A percentile compares a stretch with the other conserved stretches of the same genome.
Conservation (phyloP, 37 sponge, comb jelly and placozoan species). For the Mnemiopsis leidyi region DNA sequence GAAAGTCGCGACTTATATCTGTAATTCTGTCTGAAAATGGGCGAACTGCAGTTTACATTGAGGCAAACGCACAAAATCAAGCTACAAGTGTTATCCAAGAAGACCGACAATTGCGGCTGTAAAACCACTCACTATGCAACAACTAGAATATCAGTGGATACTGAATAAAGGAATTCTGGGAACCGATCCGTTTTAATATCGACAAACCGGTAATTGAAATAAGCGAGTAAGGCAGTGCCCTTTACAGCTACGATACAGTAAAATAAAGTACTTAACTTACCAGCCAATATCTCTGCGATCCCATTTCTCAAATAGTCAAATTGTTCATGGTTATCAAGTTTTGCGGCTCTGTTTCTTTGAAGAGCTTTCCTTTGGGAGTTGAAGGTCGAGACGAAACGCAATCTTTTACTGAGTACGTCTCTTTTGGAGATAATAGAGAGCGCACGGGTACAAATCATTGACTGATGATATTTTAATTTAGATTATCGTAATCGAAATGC, state of each 20-base stretch:
- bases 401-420: background rate
- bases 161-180: too few relatives aligned
- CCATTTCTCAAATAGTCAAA: constrained; percentile 29
- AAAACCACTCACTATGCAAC: too few relatives aligned
- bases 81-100: too few relatives aligned
- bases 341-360: constrained; percentile 16
- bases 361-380: constrained; percentile 1
- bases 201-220: too few relatives aligned
- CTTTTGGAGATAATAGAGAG: background rate
- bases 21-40: constrained; percentile 3
- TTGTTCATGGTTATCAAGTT: background rate
- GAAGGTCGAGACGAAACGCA: background rate
- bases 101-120: too few relatives aligned
- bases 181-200: too few relatives aligned
- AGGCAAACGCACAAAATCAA: too few relatives aligned
- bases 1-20: constrained; percentile 5
- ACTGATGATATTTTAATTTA: too few relatives aligned
- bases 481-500: too few relatives aligned
- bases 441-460: background rate
- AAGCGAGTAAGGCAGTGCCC: too few relatives aligned
- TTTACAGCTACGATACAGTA: too few relatives aligned
- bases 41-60: background rate
- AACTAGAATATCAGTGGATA: too few relatives aligned
- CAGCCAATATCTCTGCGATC: constrained; percentile 40
- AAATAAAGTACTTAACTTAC: constrained; percentile 6